Base-by-base conservation (phyloP, 2,888 invertebrate genomes). In the Euzophera pinguis region DNA sequence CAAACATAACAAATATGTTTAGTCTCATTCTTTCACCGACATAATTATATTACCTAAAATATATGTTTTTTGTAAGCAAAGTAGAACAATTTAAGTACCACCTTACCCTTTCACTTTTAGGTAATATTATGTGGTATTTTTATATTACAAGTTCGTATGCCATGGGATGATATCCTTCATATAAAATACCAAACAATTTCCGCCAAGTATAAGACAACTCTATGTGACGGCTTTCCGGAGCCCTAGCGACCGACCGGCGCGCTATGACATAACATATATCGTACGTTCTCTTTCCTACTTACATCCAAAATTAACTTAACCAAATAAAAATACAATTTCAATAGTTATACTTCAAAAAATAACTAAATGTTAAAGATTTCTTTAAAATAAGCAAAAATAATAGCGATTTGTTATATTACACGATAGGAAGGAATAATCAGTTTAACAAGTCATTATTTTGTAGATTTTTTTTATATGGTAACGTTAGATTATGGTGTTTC, bases 401-500 rank as follows among this genome's bases (percentile, higher is more conserved):
- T 78, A 81, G 81, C 79, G 63, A 68, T 65, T 76, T 75, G 75
- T 81, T 84, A 83, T 71, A 75, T 81, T 79, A 87, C 79, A 85
- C 74, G 75, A 73, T 77, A 83, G 81, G 81, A 82, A 79, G 80
- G 76, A 78, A 74, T 76, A 73, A 68, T 72, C 69, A 65, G 64
- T 65, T 69, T 79, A 65, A 34, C 62, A 64, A 57, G 62, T 63
- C 60, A 57, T 51, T 56, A 62, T 65, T 59, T 59, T 67, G 51
- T 51, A 43, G 51, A 57, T 48, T 51, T 61, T 69, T 72, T 78
- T 74, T 63, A 70, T 75, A 82, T 88, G 89, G 89, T 90, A 89
- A 90, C 89, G 83, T 85, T 80, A 70, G 72, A 63, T 64, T 77
- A 81, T 84, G 84, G 85, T 87, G 85, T 84, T 81, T 81, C 81